A percentile compares a stretch with the other conserved stretches of the same genome.
Conservation (phyloP, 2,888 invertebrate genomes). For the Ochlodes sylvanus region DNA sequence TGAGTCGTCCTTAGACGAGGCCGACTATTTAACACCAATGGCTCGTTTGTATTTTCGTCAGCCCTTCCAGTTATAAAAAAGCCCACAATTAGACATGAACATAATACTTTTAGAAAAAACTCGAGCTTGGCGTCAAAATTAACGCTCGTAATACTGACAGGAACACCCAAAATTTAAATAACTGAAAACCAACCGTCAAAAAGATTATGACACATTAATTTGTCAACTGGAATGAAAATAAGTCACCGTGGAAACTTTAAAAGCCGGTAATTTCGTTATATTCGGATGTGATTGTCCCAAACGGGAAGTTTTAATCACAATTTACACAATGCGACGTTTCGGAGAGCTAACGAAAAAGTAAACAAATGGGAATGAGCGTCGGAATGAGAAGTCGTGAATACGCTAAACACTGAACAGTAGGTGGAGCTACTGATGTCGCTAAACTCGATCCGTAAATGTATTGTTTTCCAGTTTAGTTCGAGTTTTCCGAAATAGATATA, state of each 20-base stretch:
- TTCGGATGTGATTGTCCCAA: constrained; percentile 21
- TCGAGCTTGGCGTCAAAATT: too few relatives aligned
- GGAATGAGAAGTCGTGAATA: constrained; percentile 33
- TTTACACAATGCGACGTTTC: constrained; percentile 31
- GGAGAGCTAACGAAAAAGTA: constrained; percentile 29
- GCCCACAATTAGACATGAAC: too few relatives aligned
- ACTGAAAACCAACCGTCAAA: neutral
- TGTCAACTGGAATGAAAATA: neutral
- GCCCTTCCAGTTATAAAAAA: too few relatives aligned
- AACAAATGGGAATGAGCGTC: constrained; percentile 33
- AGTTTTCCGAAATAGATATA: too few relatives aligned
- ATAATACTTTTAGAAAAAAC: too few relatives aligned
- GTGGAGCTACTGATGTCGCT: neutral
- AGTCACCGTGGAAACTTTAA: constrained; percentile 12
- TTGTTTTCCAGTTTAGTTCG: too few relatives aligned
- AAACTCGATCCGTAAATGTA: neutral
- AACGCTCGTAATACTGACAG: too few relatives aligned
- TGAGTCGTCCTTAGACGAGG: too few relatives aligned
- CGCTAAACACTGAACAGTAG: constrained; percentile 26
- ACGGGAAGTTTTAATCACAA: constrained; percentile 37
- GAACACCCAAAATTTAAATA: too few relatives aligned
- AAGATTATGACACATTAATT: neutral
- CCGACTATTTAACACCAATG: too few relatives aligned
- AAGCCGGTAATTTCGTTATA: constrained; percentile 28
- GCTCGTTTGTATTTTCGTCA: too few relatives aligned